Conservation (phyloP, 2,888 invertebrate genomes). For the Ormyrus thymus region DNA sequence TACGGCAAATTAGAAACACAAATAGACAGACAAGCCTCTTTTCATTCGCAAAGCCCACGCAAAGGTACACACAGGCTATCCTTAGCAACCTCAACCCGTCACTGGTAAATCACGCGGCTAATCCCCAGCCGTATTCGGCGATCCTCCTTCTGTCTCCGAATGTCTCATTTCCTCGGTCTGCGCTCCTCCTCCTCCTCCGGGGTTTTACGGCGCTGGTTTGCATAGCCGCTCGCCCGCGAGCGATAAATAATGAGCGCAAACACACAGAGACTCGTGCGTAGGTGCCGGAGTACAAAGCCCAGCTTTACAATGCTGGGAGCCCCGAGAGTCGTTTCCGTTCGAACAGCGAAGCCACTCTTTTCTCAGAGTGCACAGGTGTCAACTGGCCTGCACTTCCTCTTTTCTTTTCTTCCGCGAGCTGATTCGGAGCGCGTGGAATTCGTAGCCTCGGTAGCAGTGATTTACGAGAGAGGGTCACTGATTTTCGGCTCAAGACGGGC, state of each 20-base stretch:
- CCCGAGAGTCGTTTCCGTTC: slow-evolving; percentile 69
- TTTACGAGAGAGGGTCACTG: no score
- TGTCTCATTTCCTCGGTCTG: slow-evolving; percentile 11
- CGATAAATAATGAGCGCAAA: slow-evolving; percentile 56
- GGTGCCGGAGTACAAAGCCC: slow-evolving; percentile 66
- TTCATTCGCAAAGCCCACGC: not conserved
- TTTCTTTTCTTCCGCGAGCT: not conserved
- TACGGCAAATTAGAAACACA: no score
- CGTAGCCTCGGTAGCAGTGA: no score
- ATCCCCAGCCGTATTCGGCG: slow-evolving; percentile 4
- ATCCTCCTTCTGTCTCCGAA: slow-evolving; percentile 9
- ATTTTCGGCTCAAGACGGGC: no score
- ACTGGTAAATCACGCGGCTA: not conserved
- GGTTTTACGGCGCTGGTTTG: slow-evolving; percentile 53
- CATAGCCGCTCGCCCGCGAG: slow-evolving; percentile 46
- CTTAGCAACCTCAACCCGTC: not conserved
- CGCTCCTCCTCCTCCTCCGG: not conserved
- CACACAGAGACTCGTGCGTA: slow-evolving; percentile 2
- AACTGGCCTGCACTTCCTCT: slow-evolving; percentile 65
- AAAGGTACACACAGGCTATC: not conserved
- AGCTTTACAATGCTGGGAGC: slow-evolving; percentile 69
- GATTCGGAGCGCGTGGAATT: no score
- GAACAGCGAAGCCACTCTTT: slow-evolving; percentile 64
- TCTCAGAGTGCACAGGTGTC: slow-evolving; percentile 66
- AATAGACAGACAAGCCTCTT: not conserved